Conservation (phyloP, 2,888 invertebrate species). For the Conus canariensis region DNA sequence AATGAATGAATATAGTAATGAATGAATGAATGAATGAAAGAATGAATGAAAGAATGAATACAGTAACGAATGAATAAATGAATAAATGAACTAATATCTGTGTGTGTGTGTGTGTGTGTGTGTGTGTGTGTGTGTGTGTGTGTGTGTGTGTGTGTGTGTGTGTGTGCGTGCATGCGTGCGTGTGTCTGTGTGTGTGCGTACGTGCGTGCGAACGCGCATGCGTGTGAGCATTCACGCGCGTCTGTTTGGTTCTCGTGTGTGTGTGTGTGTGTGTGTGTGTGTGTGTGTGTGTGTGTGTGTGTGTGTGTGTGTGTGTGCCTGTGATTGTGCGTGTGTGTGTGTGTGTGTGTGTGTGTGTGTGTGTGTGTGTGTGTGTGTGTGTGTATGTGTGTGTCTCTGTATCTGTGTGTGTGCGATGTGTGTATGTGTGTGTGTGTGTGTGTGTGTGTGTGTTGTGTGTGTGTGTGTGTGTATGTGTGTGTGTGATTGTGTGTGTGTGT, state of each 20-base stretch:
- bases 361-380: not conserved
- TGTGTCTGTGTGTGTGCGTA: not conserved
- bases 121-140: not conserved
- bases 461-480: not conserved
- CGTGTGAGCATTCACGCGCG: not conserved
- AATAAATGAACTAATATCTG: not conserved
- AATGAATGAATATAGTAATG: too few species aligned
- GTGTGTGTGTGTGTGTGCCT: not conserved
- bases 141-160: not conserved
- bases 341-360: not conserved
- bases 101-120: not conserved
- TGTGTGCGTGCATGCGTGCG: not conserved
- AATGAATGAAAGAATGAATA: too few species aligned
- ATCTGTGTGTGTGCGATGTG: too few species aligned
- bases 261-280: not conserved
- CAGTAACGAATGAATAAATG: too few species aligned
- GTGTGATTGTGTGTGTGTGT: too few species aligned
- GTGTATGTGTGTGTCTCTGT: too few species aligned
- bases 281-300: constrained; percentile 10
- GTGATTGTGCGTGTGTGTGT: not conserved
- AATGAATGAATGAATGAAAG: too few species aligned
- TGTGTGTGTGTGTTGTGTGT: not conserved
- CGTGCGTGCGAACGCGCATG: not conserved
- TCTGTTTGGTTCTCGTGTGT: not conserved
- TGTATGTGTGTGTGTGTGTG: not conserved